Evolutionary conservation across 2,888 invertebrate species (phyloP).

Genomic region (Archips crataeganus): DNA sequence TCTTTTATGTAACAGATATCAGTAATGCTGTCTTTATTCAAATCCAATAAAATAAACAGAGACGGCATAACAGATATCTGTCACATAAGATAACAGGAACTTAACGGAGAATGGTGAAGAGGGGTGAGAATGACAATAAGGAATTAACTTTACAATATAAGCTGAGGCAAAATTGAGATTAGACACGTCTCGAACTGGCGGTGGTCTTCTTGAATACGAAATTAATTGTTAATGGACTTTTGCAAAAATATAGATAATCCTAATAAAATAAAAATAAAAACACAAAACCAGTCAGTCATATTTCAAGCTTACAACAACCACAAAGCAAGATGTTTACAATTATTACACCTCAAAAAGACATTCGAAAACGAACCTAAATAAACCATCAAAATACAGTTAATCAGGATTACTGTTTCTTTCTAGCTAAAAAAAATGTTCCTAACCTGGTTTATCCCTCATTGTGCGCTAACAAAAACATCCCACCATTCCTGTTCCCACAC

Average conservation of each 20-base stretch:
- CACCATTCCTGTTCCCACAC: slow-evolving; percentile 71
- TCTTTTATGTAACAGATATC: too few species aligned
- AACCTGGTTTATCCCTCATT: slow-evolving; percentile 50
- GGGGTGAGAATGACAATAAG: too few species aligned
- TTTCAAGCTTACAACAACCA: slow-evolving; percentile 14
- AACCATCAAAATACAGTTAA: slow-evolving; percentile 31
- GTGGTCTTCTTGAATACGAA: not conserved
- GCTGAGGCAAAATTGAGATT: not conserved
- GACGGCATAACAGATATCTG: too few species aligned
- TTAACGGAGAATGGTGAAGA: too few species aligned
- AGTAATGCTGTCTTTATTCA: too few species aligned
- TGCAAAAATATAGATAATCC: not conserved
- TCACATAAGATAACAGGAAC: too few species aligned
- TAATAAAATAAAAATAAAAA: not conserved
- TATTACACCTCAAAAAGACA: not conserved
- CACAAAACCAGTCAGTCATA: not conserved
- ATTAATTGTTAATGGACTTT: not conserved
- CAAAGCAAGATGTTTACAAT: slow-evolving; percentile 4
- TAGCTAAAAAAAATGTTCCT: slow-evolving; percentile 25
- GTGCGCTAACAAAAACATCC: slow-evolving; percentile 62
- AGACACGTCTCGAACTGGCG: not conserved
- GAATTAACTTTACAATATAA: too few species aligned
- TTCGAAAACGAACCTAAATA: slow-evolving; percentile 13
- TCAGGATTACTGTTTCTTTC: slow-evolving; percentile 33
- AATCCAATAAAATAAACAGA: too few species aligned